Percentiles rank a stretch among this genome's conserved stretches.
phyloP scores from a whole-genome alignment of 2,888 invertebrate species.

The Euzetes globulus region DNA sequence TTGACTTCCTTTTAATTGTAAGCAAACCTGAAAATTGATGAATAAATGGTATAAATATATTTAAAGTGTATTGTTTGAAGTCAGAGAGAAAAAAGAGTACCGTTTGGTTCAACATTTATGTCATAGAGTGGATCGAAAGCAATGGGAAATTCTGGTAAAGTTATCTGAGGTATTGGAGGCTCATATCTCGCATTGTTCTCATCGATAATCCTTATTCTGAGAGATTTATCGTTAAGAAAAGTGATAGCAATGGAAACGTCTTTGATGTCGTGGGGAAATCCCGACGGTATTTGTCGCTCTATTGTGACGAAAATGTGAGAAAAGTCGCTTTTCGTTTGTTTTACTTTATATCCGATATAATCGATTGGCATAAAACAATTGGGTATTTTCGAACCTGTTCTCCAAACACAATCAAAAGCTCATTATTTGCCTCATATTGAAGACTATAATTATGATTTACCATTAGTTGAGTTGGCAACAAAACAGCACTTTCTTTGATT shows the following conservation, averaged over 20 bases:
- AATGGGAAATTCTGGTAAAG: neutral
- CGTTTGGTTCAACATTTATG: neutral
- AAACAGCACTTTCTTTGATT: constrained; percentile 9
- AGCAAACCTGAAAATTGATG: neutral
- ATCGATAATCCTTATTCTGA: constrained; percentile 33
- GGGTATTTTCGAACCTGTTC: neutral
- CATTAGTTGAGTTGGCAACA: neutral
- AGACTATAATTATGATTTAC: neutral
- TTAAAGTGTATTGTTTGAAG: constrained; percentile 59
- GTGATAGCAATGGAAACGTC: neutral
- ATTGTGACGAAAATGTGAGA: neutral
- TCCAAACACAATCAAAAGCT: constrained; percentile 45
- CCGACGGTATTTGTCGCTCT: neutral
- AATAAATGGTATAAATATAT: constrained; percentile 57
- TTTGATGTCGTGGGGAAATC: neutral
- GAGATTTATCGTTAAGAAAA: constrained; percentile 5
- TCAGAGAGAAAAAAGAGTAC: neutral
- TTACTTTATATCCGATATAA: constrained; percentile 15
- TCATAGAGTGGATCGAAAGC: neutral
- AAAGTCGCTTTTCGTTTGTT: neutral
- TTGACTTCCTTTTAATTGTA: constrained; percentile 53
- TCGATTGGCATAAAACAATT: neutral
- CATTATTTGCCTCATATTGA: neutral
- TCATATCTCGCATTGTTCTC: constrained; percentile 34
- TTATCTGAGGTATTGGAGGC: constrained; percentile 34